These are phyloP conservation scores for Apostichopus japonicus DNA, from an alignment of 35 echinoderm and acorn worm species.

Conservation along the genomic window DNA sequence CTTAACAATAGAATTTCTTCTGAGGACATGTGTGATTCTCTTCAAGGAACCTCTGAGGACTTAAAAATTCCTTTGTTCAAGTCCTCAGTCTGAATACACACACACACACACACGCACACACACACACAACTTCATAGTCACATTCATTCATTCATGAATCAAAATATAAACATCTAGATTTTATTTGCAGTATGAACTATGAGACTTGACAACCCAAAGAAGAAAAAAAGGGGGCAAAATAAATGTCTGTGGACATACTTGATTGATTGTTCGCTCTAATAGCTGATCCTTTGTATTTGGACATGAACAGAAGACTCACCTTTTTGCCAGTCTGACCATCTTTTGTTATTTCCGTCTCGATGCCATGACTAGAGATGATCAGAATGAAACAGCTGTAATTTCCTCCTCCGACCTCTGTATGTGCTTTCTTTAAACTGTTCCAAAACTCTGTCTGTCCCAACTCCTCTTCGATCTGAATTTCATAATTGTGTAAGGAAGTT, in stretches of 20 bases:
- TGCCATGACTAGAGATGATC: constrained; percentile 70
- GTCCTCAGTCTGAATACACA: too few relatives aligned
- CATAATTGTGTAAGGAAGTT: background rate
- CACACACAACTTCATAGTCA: too few relatives aligned
- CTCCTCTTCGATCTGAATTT: constrained; percentile 23
- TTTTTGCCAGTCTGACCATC: background rate
- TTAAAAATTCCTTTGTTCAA: too few relatives aligned
- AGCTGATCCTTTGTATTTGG: background rate
- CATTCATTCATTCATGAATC: too few relatives aligned
- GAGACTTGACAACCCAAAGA: too few relatives aligned
- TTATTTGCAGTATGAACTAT: too few relatives aligned
- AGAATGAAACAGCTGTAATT: constrained; percentile 58
- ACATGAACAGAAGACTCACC: background rate
- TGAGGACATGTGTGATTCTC: too few relatives aligned
- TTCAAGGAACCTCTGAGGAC: too few relatives aligned
- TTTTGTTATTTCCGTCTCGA: background rate
- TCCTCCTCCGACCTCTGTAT: background rate
- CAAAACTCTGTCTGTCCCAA: constrained; percentile 11
- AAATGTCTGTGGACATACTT: too few relatives aligned
- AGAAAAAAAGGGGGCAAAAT: too few relatives aligned
- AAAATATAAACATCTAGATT: background rate
- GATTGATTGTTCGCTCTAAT: background rate
- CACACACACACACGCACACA: too few relatives aligned
- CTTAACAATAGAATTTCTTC: too few relatives aligned
- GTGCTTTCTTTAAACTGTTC: background rate